phyloP scores from a whole-genome alignment of 1,140 invertebrate genomes.

The Ridgeia piscesae region DNA sequence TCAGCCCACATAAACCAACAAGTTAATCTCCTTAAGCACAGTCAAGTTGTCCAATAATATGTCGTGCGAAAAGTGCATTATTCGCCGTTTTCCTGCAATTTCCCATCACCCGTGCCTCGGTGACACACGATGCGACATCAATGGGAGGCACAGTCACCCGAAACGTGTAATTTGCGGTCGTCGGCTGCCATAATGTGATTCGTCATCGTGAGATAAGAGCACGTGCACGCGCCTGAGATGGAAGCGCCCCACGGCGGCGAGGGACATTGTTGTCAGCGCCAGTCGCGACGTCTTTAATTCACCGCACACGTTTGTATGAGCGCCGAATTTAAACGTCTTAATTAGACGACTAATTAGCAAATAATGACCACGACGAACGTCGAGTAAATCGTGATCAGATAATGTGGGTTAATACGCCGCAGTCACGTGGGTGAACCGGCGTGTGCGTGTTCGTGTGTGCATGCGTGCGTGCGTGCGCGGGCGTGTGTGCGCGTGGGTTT shows the following conservation, averaged over 20 bases:
- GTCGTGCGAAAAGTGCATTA: background rate
- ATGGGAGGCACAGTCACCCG: background rate
- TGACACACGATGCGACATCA: background rate
- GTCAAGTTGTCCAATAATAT: background rate
- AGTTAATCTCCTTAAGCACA: background rate
- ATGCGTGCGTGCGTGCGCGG: background rate
- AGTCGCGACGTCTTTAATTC: background rate
- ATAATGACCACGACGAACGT: background rate
- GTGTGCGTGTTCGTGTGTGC: background rate
- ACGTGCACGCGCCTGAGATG: background rate
- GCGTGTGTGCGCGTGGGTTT: background rate
- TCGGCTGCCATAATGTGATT: background rate
- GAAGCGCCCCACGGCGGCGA: background rate
- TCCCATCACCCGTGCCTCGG: background rate
- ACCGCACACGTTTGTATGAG: background rate
- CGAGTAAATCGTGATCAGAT: conserved; percentile 1
- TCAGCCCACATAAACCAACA: background rate
- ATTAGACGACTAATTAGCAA: conserved; percentile 6
- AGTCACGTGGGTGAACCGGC: background rate
- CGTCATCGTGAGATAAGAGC: background rate
- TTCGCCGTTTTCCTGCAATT: background rate
- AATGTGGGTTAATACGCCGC: background rate
- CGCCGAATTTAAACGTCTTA: background rate
- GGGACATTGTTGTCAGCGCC: background rate
- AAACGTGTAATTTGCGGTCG: background rate